Conservation (phyloP, 2,797 vertebrate species). For the Gymnoscopelus microlampas region DNA sequence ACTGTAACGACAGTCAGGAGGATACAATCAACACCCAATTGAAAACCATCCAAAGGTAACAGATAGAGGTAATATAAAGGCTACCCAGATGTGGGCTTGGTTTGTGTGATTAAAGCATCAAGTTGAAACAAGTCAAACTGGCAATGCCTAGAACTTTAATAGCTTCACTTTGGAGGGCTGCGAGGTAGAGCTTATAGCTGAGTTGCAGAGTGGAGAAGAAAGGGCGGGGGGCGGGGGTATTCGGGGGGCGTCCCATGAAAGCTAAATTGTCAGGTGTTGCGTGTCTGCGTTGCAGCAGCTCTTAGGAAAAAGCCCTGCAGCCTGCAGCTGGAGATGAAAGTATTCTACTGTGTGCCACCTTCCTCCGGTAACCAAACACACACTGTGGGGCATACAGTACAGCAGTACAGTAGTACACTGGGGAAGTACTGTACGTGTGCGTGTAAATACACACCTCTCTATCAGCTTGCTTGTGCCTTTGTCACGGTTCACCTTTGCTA, state of each 20-base stretch:
- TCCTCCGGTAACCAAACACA: constrained; percentile 27
- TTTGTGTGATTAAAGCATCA: constrained; percentile 46
- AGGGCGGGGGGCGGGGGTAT: constrained; percentile 7
- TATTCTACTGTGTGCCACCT: constrained; percentile 27
- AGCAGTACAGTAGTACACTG: no score
- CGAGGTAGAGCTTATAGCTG: constrained; percentile 22
- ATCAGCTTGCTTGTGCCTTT: background rate
- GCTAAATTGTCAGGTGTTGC: constrained; percentile 67
- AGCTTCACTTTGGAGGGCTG: constrained; percentile 39
- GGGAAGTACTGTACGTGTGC: constrained; percentile 1
- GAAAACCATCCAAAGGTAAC: constrained; percentile 4
- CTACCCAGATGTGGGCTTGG: constrained; percentile 18
- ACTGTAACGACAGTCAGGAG: background rate
- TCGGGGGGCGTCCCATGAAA: constrained; percentile 23
- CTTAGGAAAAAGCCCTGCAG: constrained; percentile 60
- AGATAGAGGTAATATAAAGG: background rate
- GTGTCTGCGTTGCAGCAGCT: constrained; percentile 35
- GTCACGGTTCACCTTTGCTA: background rate
- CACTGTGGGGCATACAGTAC: background rate
- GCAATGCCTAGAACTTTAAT: constrained; percentile 36
- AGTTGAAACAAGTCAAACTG: constrained; percentile 58
- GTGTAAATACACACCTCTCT: constrained; percentile 21
- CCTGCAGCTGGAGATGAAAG: constrained; percentile 57
- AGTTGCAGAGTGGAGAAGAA: constrained; percentile 11
- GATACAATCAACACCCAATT: background rate